Conservation (phyloP, 2,888 invertebrate species). For the Oconnorella tubifera region DNA sequence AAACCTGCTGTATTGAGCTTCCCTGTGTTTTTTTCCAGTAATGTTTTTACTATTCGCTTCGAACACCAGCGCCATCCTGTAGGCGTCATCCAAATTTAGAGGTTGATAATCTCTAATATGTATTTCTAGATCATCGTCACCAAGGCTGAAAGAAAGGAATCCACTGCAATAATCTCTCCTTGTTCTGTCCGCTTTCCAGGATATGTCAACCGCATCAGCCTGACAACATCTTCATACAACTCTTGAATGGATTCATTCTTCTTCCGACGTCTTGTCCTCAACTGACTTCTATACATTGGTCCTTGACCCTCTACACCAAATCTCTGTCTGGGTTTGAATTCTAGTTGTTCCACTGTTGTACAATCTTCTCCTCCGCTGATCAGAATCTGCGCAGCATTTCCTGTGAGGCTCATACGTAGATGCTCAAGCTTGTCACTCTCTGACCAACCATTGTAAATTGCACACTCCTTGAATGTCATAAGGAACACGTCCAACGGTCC, state of each 20-base stretch:
- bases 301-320: background rate
- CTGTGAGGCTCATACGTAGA: background rate
- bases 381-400: too few species aligned
- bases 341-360: background rate
- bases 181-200: too few species aligned
- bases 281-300: background rate
- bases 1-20: too few species aligned
- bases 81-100: background rate
- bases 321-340: background rate
- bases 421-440: background rate
- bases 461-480: background rate
- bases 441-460: background rate
- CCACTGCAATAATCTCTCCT: too few species aligned
- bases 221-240: background rate
- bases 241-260: background rate
- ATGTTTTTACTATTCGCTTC: background rate
- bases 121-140: background rate
- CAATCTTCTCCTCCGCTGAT: too few species aligned
- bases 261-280: background rate
- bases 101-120: background rate
- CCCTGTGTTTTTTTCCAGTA: too few species aligned
- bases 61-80: background rate
- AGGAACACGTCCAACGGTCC: background rate
- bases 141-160: background rate
- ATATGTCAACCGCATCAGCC: background rate